Evolutionary conservation across 92 coral and sea anemone species (phyloP).

Genomic region (Hydrozoanthus gracilis): DNA sequence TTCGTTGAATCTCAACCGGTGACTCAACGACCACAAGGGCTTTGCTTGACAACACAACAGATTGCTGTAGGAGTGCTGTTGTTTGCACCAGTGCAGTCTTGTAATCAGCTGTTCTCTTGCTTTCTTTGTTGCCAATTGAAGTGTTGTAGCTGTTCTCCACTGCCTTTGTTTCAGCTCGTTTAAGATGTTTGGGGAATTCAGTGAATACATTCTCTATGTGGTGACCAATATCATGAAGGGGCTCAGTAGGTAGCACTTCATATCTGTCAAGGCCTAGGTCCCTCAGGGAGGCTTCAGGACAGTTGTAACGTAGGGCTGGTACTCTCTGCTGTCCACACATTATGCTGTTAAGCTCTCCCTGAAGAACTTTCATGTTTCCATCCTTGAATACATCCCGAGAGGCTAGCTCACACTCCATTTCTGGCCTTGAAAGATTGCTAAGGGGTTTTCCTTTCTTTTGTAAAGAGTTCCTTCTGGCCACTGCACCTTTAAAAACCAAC

Average conservation of each 20-base stretch:
- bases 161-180: constrained; percentile 25
- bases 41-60: constrained; percentile 36
- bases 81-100: constrained; percentile 57
- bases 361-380: constrained; percentile 13
- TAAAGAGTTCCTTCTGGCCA: constrained; percentile 5
- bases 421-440: neutral
- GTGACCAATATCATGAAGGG: constrained; percentile 51
- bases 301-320: constrained; percentile 56
- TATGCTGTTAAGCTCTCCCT: constrained; percentile 33
- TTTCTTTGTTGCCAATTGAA: constrained; percentile 56
- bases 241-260: no score
- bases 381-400: constrained; percentile 49
- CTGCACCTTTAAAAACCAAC: constrained; percentile 1
- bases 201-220: constrained; percentile 61
- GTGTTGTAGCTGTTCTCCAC: constrained; percentile 19
- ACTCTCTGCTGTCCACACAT: constrained; percentile 52
- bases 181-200: constrained; percentile 52
- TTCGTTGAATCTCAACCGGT: constrained; percentile 61
- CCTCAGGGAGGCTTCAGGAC: constrained; percentile 46
- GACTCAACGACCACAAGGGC: constrained; percentile 50
- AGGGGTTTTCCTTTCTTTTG: constrained; percentile 44
- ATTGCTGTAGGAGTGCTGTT: constrained; percentile 52
- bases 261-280: constrained; percentile 47
- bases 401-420: constrained; percentile 47
- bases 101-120: constrained; percentile 60